Percentiles rank a stretch among this genome's conserved stretches.
Evolutionary conservation across 2,888 invertebrate species (phyloP).

Genomic region (Acanthacorydalis orientalis): DNA sequence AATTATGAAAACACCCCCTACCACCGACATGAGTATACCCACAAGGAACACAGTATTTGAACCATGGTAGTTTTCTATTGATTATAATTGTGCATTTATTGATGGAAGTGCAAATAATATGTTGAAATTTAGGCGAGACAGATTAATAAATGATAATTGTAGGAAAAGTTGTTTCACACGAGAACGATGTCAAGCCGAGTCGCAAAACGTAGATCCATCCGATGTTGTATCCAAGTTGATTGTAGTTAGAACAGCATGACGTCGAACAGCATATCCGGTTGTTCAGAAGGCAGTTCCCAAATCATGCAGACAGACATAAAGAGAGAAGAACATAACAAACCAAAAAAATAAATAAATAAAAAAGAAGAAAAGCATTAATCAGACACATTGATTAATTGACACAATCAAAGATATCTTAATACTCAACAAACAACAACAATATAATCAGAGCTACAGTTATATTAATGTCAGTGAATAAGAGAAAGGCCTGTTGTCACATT

Average conservation of each 20-base stretch:
- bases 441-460: constrained; percentile 6
- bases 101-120: too few relatives aligned
- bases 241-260: constrained; percentile 17
- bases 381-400: constrained; percentile 10
- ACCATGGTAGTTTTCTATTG: constrained; percentile 89
- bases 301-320: constrained; percentile 38
- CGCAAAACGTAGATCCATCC: constrained; percentile 19
- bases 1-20: constrained; percentile 97
- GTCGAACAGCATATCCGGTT: constrained; percentile 18
- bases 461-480: background rate
- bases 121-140: too few relatives aligned
- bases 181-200: constrained; percentile 16
- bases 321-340: constrained; percentile 34
- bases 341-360: constrained; percentile 37
- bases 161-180: background rate
- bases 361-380: constrained; percentile 22
- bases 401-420: background rate
- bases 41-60: constrained; percentile 96
- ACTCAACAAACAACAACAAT: constrained; percentile 3
- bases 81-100: constrained; percentile 7
- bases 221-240: constrained; percentile 13
- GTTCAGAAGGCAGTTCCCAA: too few relatives aligned
- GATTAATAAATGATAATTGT: too few relatives aligned
- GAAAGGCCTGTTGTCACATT: too few relatives aligned
- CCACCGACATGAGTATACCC: constrained; percentile 95